A percentile compares a stretch with the other conserved stretches of the same genome.
These are phyloP conservation scores for Macroramphosus scolopax DNA, from an alignment of 2,797 vertebrate species.

Conservation along the genomic window DNA sequence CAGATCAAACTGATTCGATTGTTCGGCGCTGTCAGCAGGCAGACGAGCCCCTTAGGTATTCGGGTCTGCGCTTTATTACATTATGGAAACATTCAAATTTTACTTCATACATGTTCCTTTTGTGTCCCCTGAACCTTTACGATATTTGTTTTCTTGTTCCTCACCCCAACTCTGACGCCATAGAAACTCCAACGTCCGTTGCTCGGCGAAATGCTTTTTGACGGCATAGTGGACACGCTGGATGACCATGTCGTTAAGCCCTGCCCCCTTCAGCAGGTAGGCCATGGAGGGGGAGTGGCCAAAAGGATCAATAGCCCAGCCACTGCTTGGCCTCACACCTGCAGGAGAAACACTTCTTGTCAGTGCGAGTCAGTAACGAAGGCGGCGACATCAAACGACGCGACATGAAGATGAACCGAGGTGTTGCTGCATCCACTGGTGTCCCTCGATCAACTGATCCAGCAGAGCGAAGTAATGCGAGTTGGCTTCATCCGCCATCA, in stretches of 20 bases:
- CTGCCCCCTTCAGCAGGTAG: slow-evolving; percentile 87
- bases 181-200: slow-evolving; percentile 87
- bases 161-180: slow-evolving; percentile 96
- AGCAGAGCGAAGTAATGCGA: slow-evolving; percentile 88
- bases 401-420: slow-evolving; percentile 65
- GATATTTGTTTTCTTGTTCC: not conserved
- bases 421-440: slow-evolving; percentile 90
- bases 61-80: no score
- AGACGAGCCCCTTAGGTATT: no score
- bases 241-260: slow-evolving; percentile 87
- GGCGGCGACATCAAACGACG: not conserved
- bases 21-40: no score
- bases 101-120: no score
- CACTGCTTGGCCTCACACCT: slow-evolving; percentile 87
- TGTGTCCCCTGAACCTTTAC: no score
- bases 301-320: slow-evolving; percentile 91
- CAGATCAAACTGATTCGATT: no score
- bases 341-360: not conserved
- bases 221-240: slow-evolving; percentile 90
- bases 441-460: slow-evolving; percentile 91
- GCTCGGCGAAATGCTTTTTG: slow-evolving; percentile 86
- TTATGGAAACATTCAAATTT: no score
- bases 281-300: slow-evolving; percentile 91
- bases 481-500: slow-evolving; percentile 92
- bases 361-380: not conserved